Percentiles rank a stretch among this genome's conserved stretches.
Evolutionary conservation across 2,113 vertebrate species (phyloP).

Genomic region (Chroicocephalus ridibundus): DNA sequence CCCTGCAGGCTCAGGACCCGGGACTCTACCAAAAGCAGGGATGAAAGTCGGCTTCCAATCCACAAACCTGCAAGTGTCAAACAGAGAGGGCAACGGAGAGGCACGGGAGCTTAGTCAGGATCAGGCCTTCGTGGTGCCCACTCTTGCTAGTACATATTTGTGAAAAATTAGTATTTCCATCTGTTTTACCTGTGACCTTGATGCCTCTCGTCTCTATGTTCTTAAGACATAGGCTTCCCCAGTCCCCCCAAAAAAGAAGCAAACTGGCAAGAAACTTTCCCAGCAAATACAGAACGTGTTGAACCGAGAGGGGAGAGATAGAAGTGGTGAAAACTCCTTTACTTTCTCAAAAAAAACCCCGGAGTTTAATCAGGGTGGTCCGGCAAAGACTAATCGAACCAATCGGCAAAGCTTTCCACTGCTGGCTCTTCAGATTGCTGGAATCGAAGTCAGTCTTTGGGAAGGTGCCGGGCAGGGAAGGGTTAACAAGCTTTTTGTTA

Average conservation of each 20-base stretch:
- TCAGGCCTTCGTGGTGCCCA: not conserved
- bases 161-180: not conserved
- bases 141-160: not conserved
- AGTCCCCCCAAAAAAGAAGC: not conserved
- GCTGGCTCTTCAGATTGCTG: not conserved
- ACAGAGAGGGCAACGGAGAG: not conserved
- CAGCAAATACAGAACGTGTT: not conserved
- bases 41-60: not conserved
- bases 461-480: not conserved
- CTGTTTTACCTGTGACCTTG: not conserved
- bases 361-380: not conserved
- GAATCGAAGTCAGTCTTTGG: not conserved
- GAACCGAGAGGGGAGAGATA: not conserved
- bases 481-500: constrained; percentile 35
- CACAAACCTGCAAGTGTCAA: not conserved
- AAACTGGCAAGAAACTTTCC: not conserved
- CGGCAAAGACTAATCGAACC: not conserved
- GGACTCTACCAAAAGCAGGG: not conserved
- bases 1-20: not conserved
- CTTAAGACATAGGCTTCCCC: not conserved
- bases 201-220: not conserved
- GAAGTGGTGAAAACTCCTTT: not conserved
- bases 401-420: not conserved
- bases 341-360: not conserved
- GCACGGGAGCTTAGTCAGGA: not conserved